A percentile compares a stretch with the other conserved stretches of the same genome.
Evolutionary conservation across 2,888 invertebrate species (phyloP).

Genomic region (Achlya flavicornis): DNA sequence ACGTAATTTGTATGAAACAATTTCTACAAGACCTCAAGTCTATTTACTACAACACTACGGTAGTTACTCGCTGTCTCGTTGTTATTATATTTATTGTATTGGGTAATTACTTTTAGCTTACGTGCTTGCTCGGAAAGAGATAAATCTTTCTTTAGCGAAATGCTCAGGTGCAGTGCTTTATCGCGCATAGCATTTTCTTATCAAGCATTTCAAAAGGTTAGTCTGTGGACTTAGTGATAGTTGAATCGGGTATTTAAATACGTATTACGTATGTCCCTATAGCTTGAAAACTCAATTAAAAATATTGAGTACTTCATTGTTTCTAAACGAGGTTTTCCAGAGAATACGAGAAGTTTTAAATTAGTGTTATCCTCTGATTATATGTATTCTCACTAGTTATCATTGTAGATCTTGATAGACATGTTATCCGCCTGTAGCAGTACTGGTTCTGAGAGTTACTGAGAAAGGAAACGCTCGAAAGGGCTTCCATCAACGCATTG

Average conservation of each 20-base stretch:
- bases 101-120: conserved; percentile 21
- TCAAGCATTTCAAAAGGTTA: conserved; percentile 52
- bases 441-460: neutral
- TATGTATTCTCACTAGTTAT: neutral
- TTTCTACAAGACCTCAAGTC: neutral
- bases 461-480: neutral
- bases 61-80: neutral
- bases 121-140: conserved; percentile 25
- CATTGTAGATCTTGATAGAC: no score
- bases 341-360: no score
- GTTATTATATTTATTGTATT: conserved; percentile 12
- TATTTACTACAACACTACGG: neutral
- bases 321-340: no score
- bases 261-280: no score
- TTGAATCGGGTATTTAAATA: conserved; percentile 20
- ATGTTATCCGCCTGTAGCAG: no score
- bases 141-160: conserved; percentile 47
- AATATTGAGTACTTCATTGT: no score
- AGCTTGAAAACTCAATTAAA: no score
- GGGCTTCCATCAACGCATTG: no score
- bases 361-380: neutral
- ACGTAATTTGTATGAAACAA: neutral
- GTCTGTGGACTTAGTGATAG: conserved; percentile 30
- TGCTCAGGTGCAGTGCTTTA: conserved; percentile 52
- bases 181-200: conserved; percentile 61